Evolutionary conservation across 2,888 invertebrate genomes (phyloP), one percentile per base, ranked within the genome.

Genomic region (Apodemia duryi): DNA sequence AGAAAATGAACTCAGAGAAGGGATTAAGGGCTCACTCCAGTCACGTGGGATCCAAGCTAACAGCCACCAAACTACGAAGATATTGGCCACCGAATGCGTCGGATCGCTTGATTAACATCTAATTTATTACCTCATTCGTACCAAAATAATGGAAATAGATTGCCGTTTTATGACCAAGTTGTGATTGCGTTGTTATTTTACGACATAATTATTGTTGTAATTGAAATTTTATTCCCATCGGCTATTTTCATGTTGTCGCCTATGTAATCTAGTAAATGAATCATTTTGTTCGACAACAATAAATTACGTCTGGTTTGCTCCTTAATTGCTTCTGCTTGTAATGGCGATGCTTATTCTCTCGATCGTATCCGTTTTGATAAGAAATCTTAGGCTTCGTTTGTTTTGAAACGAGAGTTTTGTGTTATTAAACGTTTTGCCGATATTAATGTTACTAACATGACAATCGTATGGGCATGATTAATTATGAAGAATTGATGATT

Each of bases 71-170:
- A 67, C 69, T 69, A 70, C 69, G 66, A 71, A 54, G 54, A 70
- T 73, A 74, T 74, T 72, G 71, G 68, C 67, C 66, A 67, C 62
- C 69, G 77, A 77, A 78, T 75, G 73, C 69, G 70, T 69, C 71
- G 43, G 67, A 70, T 43, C 69, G 68, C 67, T 67, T 70, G 77
- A 78, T 77, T 77, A 77, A 77, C 76, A 80, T 81, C 80, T 76
- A 78, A 80, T 80, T 80, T 81, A 81, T 78, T 72, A 76, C 78
- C 73, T 70, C 78, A 74, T 77, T 76, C 75, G 75, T 71, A 74
- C 71, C 71, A 74, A 72, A 77, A 75, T 78, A 80, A 82, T 84
- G 81, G 78, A 83, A 81, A 84, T 79, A 78, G 72, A 82, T 80
- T 72, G 73, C 71, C 74, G 64, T 68, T 71, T 72, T 74, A 71